Conservation (phyloP, 2,888 invertebrate species). For the Pristionchus maxplancki region DNA sequence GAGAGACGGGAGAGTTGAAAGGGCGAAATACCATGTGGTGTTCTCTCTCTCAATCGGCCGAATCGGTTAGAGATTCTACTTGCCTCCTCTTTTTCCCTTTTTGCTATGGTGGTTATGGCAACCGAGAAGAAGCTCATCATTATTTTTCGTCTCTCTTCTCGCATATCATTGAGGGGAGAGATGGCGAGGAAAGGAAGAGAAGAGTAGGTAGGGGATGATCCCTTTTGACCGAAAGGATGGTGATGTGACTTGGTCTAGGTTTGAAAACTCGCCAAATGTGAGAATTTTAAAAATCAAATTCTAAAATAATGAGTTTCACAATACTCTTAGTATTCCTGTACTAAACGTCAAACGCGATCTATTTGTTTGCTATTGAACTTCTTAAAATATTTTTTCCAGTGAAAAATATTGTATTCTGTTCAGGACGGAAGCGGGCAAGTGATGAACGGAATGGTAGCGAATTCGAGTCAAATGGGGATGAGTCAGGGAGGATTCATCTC, state of each 20-base stretch:
- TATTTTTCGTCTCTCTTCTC: background rate
- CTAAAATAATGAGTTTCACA: too few relatives aligned
- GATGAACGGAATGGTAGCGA: conserved; percentile 10
- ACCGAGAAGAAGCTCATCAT: background rate
- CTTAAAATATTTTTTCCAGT: too few relatives aligned
- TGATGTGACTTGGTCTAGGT: background rate
- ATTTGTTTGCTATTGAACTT: too few relatives aligned
- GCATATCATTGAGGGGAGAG: background rate
- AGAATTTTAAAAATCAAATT: background rate
- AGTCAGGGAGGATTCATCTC: conserved; percentile 45
- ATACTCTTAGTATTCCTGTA: too few relatives aligned
- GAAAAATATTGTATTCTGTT: too few relatives aligned
- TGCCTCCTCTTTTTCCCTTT: conserved; percentile 6
- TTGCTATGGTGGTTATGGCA: conserved; percentile 6
- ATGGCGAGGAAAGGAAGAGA: background rate
- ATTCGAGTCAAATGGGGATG: conserved; percentile 13
- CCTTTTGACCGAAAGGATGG: background rate
- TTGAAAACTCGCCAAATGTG: background rate
- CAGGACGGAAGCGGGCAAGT: conserved; percentile 1
- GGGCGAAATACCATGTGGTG: conserved; percentile 45
- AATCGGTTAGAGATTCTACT: background rate
- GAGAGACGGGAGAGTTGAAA: conserved; percentile 37
- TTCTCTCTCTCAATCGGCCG: background rate
- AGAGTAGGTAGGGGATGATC: conserved; percentile 14
- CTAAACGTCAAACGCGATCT: too few relatives aligned